These are phyloP conservation scores for Premnoplex brunnescens DNA, from an alignment of 2,797 vertebrate species.

Conservation along the genomic window DNA sequence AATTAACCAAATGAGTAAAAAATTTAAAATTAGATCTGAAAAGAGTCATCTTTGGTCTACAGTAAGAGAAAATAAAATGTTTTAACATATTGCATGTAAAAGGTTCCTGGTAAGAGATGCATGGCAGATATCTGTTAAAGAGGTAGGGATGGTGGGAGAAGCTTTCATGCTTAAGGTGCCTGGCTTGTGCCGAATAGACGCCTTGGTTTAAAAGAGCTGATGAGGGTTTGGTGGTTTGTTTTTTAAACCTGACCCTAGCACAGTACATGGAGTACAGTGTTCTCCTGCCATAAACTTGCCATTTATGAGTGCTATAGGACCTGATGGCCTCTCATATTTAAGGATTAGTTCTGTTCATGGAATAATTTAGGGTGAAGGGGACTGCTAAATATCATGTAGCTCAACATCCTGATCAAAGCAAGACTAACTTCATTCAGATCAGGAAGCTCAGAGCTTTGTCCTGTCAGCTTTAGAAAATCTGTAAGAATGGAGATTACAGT, in stretches of 20 bases:
- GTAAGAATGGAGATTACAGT: background rate
- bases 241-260: background rate
- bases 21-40: background rate
- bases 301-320: background rate
- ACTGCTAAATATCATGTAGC: background rate
- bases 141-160: background rate
- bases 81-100: background rate
- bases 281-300: background rate
- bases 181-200: background rate
- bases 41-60: background rate
- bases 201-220: background rate
- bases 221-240: background rate
- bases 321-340: background rate
- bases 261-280: background rate
- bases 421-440: background rate
- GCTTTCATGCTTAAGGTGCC: background rate
- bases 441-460: background rate
- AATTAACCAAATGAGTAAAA: background rate
- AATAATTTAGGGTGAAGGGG: background rate
- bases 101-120: background rate
- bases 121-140: background rate
- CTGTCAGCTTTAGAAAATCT: background rate
- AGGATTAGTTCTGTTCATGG: background rate
- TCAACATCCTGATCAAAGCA: background rate
- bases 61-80: background rate